Conservation (phyloP, 2,797 vertebrate species). For the Heterohyrax brucei region DNA sequence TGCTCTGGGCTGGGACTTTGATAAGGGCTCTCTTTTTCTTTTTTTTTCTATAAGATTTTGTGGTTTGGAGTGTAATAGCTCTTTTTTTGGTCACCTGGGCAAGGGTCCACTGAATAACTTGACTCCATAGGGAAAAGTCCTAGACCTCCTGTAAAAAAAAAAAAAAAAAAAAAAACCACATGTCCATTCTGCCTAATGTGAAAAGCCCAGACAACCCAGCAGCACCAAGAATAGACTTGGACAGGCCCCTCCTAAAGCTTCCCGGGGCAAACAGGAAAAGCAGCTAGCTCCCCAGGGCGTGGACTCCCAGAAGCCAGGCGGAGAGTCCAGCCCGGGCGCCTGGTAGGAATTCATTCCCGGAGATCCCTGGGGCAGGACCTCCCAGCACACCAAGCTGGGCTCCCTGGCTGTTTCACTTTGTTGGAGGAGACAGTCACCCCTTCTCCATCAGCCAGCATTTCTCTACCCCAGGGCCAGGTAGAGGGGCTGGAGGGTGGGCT, state of each 20-base stretch:
- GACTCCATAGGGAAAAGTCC: not conserved
- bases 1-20: not conserved
- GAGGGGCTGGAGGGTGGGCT: fast-evolving
- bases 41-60: not conserved
- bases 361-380: not conserved
- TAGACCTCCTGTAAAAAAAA: fast-evolving
- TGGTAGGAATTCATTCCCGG: not conserved
- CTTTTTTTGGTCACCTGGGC: not conserved
- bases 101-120: not conserved
- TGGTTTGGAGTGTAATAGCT: not conserved
- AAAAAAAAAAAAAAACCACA: fast-evolving
- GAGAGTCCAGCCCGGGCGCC: not conserved
- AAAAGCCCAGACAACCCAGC: not conserved
- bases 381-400: fast-evolving
- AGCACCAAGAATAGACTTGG: fast-evolving
- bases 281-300: not conserved
- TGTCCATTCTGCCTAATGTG: fast-evolving
- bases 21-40: not conserved
- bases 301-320: fast-evolving
- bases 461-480: not conserved
- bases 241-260: not conserved
- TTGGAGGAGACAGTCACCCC: not conserved
- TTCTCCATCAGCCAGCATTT: not conserved
- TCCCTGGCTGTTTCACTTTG: fast-evolving
- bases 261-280: fast-evolving